phyloP scores from a whole-genome alignment of 2,888 invertebrate genomes.

The Brachypterus glaber region DNA sequence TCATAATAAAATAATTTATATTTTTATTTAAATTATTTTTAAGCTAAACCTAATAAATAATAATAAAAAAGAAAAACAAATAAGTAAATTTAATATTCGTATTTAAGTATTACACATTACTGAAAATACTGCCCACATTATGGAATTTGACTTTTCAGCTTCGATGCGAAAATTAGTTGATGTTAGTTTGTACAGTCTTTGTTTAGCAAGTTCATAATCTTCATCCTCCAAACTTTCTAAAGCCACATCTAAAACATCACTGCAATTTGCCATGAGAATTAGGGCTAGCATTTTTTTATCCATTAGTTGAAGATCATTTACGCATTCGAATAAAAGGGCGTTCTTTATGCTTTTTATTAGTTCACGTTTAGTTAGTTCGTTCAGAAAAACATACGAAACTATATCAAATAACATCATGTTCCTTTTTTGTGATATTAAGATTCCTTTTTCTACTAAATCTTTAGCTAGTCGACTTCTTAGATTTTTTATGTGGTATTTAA shows the following conservation, averaged over 20 bases:
- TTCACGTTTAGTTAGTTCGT: not conserved
- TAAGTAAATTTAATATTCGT: no score
- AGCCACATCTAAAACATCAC: not conserved
- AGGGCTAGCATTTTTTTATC: not conserved
- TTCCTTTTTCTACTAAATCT: not conserved
- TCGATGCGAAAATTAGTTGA: not conserved
- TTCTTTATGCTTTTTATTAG: not conserved
- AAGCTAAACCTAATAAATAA: no score
- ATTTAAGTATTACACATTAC: no score
- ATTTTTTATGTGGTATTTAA: not conserved
- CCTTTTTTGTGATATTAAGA: not conserved
- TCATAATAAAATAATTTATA: no score
- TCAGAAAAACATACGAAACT: not conserved
- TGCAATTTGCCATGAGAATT: not conserved
- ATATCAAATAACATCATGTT: not conserved
- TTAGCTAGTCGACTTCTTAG: not conserved
- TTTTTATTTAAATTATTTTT: no score
- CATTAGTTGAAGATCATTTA: not conserved
- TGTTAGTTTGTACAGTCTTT: not conserved
- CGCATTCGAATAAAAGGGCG: not conserved
- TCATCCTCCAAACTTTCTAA: not conserved
- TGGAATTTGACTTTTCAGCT: not conserved
- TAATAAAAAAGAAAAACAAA: no score
- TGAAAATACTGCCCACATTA: slow-evolving; percentile 1
- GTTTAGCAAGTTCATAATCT: not conserved